These are phyloP conservation scores for Falco novaeseelandiae DNA, from an alignment of 2,797 vertebrate genomes.

Conservation along the genomic window DNA sequence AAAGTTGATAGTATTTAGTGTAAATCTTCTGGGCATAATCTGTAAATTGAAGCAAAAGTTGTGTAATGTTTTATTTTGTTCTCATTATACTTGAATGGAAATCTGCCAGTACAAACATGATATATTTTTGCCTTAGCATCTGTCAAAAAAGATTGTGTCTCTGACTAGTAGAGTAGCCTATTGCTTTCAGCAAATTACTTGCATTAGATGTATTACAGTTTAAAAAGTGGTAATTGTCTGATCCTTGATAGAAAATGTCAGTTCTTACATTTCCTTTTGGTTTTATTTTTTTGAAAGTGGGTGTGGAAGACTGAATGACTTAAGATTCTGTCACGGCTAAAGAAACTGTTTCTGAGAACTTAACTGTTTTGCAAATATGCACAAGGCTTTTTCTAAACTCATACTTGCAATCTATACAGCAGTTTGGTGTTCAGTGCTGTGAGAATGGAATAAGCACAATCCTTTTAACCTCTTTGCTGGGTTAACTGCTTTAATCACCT, in stretches of 20 bases:
- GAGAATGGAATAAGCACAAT: constrained; percentile 23
- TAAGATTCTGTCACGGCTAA: constrained; percentile 59
- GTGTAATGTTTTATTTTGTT: constrained; percentile 48
- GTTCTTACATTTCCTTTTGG: constrained; percentile 61
- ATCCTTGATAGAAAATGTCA: constrained; percentile 65
- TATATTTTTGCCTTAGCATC: constrained; percentile 38
- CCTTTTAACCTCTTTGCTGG: constrained; percentile 49
- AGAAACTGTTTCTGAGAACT: constrained; percentile 55
- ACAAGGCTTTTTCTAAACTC: constrained; percentile 22
- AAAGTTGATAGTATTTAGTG: constrained; percentile 12
- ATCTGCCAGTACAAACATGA: not conserved
- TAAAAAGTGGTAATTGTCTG: constrained; percentile 48
- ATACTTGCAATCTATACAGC: not conserved
- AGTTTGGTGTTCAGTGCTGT: constrained; percentile 4
- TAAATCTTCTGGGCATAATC: constrained; percentile 60
- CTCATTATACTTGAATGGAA: constrained; percentile 58
- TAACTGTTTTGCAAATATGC: constrained; percentile 13
- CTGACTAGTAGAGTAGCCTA: constrained; percentile 25
- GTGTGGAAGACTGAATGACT: constrained; percentile 58
- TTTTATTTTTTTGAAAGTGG: constrained; percentile 57
- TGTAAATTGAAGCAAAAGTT: constrained; percentile 63
- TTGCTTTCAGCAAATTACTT: constrained; percentile 65
- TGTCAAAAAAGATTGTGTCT: constrained; percentile 52
- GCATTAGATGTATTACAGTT: constrained; percentile 55
- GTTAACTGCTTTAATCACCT: constrained; percentile 50